These are phyloP conservation scores for Mimumesa dahlbomi DNA, from an alignment of 2,888 invertebrate species.

Conservation along the genomic window DNA sequence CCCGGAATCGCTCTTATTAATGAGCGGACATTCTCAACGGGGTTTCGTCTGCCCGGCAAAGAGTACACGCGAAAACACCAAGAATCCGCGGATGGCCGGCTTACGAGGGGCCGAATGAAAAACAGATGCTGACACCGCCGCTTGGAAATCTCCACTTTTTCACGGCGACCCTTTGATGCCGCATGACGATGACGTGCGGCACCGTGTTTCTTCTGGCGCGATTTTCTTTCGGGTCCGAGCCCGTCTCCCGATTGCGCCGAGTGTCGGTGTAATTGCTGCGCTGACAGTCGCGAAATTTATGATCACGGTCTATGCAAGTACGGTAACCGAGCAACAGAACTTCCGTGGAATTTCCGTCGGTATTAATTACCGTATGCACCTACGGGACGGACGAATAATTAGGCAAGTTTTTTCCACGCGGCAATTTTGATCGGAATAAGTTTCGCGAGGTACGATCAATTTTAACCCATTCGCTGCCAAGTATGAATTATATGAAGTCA, in stretches of 20 bases:
- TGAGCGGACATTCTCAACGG: slow-evolving; percentile 77
- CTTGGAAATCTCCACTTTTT: slow-evolving; percentile 43
- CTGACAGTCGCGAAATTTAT: no score
- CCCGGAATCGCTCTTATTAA: slow-evolving; percentile 72
- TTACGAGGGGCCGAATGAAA: slow-evolving; percentile 55
- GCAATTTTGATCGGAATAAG: no score
- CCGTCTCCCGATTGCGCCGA: background rate
- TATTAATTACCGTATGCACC: no score
- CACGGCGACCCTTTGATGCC: slow-evolving; percentile 57
- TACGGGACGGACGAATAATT: no score
- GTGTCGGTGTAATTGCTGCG: no score
- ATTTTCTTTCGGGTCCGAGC: slow-evolving; percentile 4
- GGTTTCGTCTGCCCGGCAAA: slow-evolving; percentile 68
- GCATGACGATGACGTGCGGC: slow-evolving; percentile 9
- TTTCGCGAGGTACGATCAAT: no score
- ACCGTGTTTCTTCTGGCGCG: background rate
- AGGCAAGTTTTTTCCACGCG: no score
- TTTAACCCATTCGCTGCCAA: no score
- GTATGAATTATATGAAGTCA: no score
- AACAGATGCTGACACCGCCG: slow-evolving; percentile 57
- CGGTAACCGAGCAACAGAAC: no score
- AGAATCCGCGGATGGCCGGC: slow-evolving; percentile 45
- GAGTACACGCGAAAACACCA: slow-evolving; percentile 54
- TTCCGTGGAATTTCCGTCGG: no score
- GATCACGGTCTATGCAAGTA: no score